These are phyloP conservation scores for Bellardia pandia DNA, from an alignment of 2,888 invertebrate species.

Conservation along the genomic window DNA sequence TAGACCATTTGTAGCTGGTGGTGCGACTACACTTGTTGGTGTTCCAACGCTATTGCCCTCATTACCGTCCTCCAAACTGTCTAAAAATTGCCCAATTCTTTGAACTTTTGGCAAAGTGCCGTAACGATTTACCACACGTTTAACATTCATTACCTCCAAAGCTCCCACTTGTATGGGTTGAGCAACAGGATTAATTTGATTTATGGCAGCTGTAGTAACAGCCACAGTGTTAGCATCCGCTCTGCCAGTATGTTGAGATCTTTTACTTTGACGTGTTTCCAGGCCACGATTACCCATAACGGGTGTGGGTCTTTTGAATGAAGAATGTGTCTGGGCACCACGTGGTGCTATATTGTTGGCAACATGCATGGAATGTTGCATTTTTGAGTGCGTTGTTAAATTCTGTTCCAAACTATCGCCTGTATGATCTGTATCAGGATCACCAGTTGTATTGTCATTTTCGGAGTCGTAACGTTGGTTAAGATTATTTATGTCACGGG, in stretches of 20 bases:
- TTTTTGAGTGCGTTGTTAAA: slow-evolving; percentile 80
- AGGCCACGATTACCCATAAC: slow-evolving; percentile 87
- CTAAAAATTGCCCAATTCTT: slow-evolving; percentile 97
- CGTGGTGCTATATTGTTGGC: slow-evolving; percentile 79
- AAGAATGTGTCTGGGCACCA: slow-evolving; percentile 83
- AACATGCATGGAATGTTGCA: slow-evolving; percentile 84
- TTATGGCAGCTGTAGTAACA: slow-evolving; percentile 72
- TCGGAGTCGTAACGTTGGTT: slow-evolving; percentile 84
- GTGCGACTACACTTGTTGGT: slow-evolving; percentile 67
- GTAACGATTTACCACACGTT: slow-evolving; percentile 96
- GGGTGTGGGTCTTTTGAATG: slow-evolving; percentile 86
- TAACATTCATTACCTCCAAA: slow-evolving; percentile 97
- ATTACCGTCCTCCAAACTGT: slow-evolving; percentile 92
- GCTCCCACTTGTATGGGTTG: slow-evolving; percentile 93
- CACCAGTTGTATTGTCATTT: slow-evolving; percentile 86
- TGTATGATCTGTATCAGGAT: slow-evolving; percentile 91
- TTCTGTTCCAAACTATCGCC: slow-evolving; percentile 84
- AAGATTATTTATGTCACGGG: slow-evolving; percentile 83
- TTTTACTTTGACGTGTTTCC: slow-evolving; percentile 87
- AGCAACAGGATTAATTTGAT: slow-evolving; percentile 68
- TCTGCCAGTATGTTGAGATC: slow-evolving; percentile 79
- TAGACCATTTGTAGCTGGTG: slow-evolving; percentile 73
- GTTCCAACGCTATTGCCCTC: slow-evolving; percentile 33
- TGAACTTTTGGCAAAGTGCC: slow-evolving; percentile 98
- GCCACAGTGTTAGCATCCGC: slow-evolving; percentile 62